A percentile compares a stretch with the other conserved stretches of the same genome.
Evolutionary conservation across 37 sponge, comb jelly and placozoan genomes (phyloP).

Genomic region (Hormiphora californensis): DNA sequence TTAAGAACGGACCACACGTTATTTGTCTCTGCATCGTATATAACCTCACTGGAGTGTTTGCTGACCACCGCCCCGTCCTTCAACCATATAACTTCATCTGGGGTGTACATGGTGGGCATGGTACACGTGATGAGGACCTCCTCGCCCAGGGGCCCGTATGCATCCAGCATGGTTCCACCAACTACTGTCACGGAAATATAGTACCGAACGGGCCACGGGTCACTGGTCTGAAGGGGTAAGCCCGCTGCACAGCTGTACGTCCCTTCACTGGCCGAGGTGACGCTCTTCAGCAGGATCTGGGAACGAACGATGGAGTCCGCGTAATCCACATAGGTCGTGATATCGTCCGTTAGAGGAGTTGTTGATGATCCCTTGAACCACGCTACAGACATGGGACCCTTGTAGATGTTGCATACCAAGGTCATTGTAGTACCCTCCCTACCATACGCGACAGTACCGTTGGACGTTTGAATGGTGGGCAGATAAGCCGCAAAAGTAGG

Average conservation of each 20-base stretch:
- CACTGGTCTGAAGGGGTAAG: neutral
- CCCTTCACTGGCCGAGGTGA: neutral
- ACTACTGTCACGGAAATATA: neutral
- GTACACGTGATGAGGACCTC: neutral
- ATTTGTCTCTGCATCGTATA: neutral
- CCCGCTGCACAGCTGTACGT: neutral
- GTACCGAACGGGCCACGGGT: slow-evolving; percentile 23
- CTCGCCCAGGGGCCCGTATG: neutral
- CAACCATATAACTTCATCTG: slow-evolving; percentile 36
- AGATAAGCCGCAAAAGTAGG: neutral
- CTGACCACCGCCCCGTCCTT: neutral
- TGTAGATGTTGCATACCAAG: neutral
- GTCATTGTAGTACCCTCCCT: neutral
- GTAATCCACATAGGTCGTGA: too few relatives aligned
- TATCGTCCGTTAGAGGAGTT: too few relatives aligned
- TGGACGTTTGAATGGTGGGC: slow-evolving; percentile 11
- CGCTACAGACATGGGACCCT: neutral
- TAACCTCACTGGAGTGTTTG: neutral
- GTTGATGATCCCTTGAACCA: slow-evolving; percentile 42
- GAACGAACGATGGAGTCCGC: neutral
- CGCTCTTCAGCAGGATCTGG: neutral
- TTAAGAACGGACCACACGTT: neutral
- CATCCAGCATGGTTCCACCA: neutral
- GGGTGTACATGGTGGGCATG: neutral
- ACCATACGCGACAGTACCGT: slow-evolving; percentile 3